phyloP scores from a whole-genome alignment of 2,888 invertebrate species.

The Blomia tropicalis region DNA sequence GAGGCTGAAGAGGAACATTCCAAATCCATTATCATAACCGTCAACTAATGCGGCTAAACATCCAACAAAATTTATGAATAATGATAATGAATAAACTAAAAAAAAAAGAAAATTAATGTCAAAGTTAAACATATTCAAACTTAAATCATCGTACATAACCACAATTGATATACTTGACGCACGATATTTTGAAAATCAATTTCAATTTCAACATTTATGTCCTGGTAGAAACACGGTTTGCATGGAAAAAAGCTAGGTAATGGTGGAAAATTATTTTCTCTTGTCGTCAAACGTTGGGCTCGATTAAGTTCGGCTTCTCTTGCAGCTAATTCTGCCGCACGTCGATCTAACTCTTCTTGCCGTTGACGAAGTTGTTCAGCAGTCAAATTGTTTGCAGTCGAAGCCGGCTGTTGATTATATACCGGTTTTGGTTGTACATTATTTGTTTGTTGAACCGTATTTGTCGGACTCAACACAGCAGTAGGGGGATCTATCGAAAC shows the following conservation, averaged over 20 bases:
- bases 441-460: conserved; percentile 37
- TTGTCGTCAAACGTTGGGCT: conserved; percentile 42
- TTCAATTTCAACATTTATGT: conserved; percentile 95
- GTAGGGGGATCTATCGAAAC: conserved; percentile 7
- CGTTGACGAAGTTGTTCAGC: conserved; percentile 32
- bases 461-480: conserved; percentile 19
- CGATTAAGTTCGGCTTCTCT: conserved; percentile 67
- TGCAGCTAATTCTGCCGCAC: conserved; percentile 70
- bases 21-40: conserved; percentile 35
- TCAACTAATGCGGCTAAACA: conserved; percentile 53
- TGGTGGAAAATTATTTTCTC: conserved; percentile 96
- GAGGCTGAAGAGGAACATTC: conserved; percentile 68
- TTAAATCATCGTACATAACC: conserved; percentile 63
- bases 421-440: conserved; percentile 35
- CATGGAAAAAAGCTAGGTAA: conserved; percentile 72
- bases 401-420: conserved; percentile 40
- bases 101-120: conserved; percentile 32
- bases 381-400: conserved; percentile 44
- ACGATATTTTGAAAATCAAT: conserved; percentile 92
- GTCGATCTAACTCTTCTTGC: conserved; percentile 63
- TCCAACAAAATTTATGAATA: conserved; percentile 70
- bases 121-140: conserved; percentile 11
- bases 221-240: conserved; percentile 98
- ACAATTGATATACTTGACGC: conserved; percentile 79
- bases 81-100: conserved; percentile 71